Evolutionary conservation across 2,888 invertebrate species (phyloP).

Genomic region (Rhogogaster chlorosoma): DNA sequence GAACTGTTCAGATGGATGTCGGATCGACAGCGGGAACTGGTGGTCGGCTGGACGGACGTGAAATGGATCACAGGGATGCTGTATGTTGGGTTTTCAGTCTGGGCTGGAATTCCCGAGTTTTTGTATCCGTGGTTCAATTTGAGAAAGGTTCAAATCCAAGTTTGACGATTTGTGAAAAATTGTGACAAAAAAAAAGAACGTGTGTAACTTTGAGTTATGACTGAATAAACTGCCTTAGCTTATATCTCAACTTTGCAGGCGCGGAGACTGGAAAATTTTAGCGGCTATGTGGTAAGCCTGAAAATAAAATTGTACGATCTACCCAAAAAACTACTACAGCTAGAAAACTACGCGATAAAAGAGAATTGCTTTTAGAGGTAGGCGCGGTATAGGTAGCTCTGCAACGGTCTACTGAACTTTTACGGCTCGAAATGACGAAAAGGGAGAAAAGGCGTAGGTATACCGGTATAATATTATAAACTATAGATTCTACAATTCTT

Average conservation of each 20-base stretch:
- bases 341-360: constrained; percentile 44
- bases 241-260: constrained; percentile 2
- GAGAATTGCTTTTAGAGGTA: constrained; percentile 37
- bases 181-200: not conserved
- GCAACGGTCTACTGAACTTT: constrained; percentile 17
- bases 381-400: not conserved
- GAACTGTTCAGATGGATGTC: constrained; percentile 23
- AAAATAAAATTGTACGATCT: constrained; percentile 37
- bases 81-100: not conserved
- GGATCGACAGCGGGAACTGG: constrained; percentile 34
- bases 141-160: not conserved
- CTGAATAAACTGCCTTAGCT: not conserved
- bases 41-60: constrained; percentile 23
- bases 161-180: not conserved
- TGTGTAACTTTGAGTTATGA: not conserved
- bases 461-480: constrained; percentile 20
- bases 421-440: constrained; percentile 28
- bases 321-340: constrained; percentile 27
- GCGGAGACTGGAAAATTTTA: not conserved
- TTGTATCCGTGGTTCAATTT: not conserved
- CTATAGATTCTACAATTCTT: not conserved
- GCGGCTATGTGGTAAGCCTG: constrained; percentile 21
- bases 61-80: constrained; percentile 5
- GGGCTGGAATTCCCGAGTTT: not conserved
- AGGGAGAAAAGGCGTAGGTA: not conserved